Base-by-base conservation (phyloP, 2,797 vertebrate genomes). In the Glossophaga mutica region DNA sequence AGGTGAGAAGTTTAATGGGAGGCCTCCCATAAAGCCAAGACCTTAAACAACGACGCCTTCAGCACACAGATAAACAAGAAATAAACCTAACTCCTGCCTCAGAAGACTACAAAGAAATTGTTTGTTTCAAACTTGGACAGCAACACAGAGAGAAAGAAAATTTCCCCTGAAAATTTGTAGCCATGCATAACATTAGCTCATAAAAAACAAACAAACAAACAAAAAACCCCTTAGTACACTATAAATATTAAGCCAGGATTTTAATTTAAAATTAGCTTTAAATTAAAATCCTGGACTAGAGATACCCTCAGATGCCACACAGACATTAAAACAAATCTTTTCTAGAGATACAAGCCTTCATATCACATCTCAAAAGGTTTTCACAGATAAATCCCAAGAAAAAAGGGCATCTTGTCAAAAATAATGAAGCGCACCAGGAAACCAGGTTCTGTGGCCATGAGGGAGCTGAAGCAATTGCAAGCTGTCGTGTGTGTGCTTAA, bases 1-100 rank as follows among this genome's bases (percentile, higher is more conserved):
- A 94, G 50, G 88, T 94, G 89, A 94, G 81, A 76, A 39, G 65
- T 92, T 94, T 93, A 92, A 86, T 18, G 22, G 37, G 34, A 94
- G 19, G 24, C 44, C 16, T 93, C 62, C 57, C n/a, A 29, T 37
- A 94, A 96, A 95, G 62, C 26, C 32, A 81, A 21, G 42, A 73
- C 81, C 70, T 92, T 89, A 34, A 83, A 78, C 62, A 67, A 42
- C 22, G 91, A 12, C 1, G 67, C 62, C 59, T 78, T 83, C 44
- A 85, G 34, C 70, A 92, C 26, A 37, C 8, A 90, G 71, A 77
- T 94, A 68, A 93, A n/a, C 84, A 44, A 82, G 81, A 96, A 92
- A 90, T 82, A 88, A 95, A 90, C 78, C 86, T 59, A 59, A n/a
- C 37, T 55, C 37, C 32, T 86, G 67, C 15, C 78, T 52, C n/a